Evolutionary conservation across 53 echinoderm and acorn worm species (phyloP).

Genomic region (Paracentrotus lividus): DNA sequence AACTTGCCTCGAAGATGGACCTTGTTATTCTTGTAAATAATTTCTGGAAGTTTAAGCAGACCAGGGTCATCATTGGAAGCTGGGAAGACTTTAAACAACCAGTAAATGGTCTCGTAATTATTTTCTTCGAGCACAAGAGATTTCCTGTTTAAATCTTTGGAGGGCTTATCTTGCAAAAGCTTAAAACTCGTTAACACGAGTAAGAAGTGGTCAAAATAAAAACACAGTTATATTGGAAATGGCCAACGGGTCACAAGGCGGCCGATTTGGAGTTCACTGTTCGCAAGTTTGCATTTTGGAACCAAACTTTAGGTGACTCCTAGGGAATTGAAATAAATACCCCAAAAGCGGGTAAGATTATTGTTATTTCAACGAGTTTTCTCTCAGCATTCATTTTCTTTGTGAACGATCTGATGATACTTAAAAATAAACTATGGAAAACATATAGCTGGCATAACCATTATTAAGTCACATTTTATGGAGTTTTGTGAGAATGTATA

Average conservation of each 20-base stretch:
- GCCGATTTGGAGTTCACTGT: constrained; percentile 20
- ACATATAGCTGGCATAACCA: too few relatives aligned
- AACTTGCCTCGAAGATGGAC: constrained; percentile 24
- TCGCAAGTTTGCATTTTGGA: not conserved
- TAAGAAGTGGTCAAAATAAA: constrained; percentile 20
- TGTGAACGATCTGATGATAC: too few relatives aligned
- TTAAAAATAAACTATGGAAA: not conserved
- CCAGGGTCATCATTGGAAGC: constrained; percentile 29
- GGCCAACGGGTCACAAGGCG: not conserved
- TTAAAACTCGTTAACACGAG: not conserved
- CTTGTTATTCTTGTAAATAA: constrained; percentile 31
- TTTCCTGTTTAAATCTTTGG: constrained; percentile 18
- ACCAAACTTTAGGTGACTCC: constrained; percentile 1
- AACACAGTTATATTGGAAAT: not conserved
- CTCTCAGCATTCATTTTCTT: not conserved
- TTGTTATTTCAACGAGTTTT: not conserved
- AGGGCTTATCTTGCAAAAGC: not conserved
- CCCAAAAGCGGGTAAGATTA: not conserved
- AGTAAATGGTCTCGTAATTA: constrained; percentile 21
- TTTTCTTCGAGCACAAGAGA: not conserved
- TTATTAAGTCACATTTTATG: too few relatives aligned
- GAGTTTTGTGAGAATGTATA: too few relatives aligned
- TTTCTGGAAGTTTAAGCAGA: constrained; percentile 6
- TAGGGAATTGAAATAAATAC: not conserved
- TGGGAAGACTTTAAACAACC: not conserved